These are phyloP conservation scores for Lepidurus packardi DNA, from an alignment of 1,140 invertebrate species.

Conservation along the genomic window DNA sequence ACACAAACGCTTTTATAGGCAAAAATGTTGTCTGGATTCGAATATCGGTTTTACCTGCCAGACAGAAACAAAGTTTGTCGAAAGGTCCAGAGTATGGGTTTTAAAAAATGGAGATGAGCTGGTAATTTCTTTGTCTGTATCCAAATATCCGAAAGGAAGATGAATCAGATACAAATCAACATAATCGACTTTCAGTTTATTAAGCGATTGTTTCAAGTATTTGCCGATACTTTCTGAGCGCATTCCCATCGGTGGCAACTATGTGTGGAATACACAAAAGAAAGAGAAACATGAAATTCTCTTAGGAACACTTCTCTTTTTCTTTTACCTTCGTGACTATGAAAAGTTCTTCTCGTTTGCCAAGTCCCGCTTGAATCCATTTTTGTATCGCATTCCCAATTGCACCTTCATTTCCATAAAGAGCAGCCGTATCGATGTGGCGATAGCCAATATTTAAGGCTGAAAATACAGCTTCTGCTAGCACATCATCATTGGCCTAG, in stretches of 20 bases:
- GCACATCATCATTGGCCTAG: too few relatives aligned
- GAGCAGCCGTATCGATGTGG: constrained; percentile 61
- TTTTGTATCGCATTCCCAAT: constrained; percentile 45
- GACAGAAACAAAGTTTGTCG: too few relatives aligned
- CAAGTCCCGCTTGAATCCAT: constrained; percentile 42
- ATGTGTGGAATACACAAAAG: neutral
- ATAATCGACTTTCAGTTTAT: constrained; percentile 44
- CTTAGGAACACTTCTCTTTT: neutral
- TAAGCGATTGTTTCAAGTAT: constrained; percentile 45
- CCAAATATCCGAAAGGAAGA: constrained; percentile 60
- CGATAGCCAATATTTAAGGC: constrained; percentile 64
- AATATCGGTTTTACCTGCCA: too few relatives aligned
- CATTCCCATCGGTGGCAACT: constrained; percentile 41
- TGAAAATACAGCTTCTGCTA: constrained; percentile 12
- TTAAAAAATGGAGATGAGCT: constrained; percentile 45
- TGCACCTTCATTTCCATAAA: constrained; percentile 50
- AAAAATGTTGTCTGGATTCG: too few relatives aligned
- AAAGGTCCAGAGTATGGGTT: too few relatives aligned
- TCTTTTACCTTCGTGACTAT: constrained; percentile 58
- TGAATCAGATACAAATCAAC: constrained; percentile 65
- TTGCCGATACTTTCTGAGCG: constrained; percentile 39
- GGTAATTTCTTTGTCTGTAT: constrained; percentile 38
- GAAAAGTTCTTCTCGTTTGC: constrained; percentile 46
- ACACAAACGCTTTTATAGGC: too few relatives aligned
- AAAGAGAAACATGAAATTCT: too few relatives aligned